Conservation (phyloP, 2,888 invertebrate genomes). For the Ophioninae sp. region DNA sequence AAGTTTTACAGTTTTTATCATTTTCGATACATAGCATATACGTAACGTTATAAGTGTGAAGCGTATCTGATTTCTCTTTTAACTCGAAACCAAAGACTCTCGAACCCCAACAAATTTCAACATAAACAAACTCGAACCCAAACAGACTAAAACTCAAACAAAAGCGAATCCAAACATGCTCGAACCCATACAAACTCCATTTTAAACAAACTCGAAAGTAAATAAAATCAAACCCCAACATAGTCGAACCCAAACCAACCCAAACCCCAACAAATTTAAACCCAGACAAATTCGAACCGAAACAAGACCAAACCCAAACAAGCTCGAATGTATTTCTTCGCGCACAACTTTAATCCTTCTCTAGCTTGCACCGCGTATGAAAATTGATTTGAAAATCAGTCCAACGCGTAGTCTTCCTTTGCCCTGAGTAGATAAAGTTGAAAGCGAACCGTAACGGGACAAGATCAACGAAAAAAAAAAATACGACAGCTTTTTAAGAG, state of each 20-base stretch:
- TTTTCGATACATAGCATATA: constrained; percentile 35
- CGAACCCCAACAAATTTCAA: too few species aligned
- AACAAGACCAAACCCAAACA: too few species aligned
- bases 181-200: too few species aligned
- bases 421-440: constrained; percentile 14
- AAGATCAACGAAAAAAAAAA: neutral
- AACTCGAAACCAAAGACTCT: too few species aligned
- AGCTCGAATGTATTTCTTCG: constrained; percentile 24
- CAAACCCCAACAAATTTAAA: too few species aligned
- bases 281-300: too few species aligned
- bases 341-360: constrained; percentile 25
- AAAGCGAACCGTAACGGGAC: constrained; percentile 8
- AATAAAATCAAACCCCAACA: too few species aligned
- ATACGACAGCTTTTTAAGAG: constrained; percentile 34
- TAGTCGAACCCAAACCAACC: too few species aligned
- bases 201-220: too few species aligned
- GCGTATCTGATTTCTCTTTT: constrained; percentile 46
- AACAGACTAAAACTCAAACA: too few species aligned
- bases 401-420: constrained; percentile 55
- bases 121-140: too few species aligned
- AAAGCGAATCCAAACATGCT: too few species aligned
- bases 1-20: constrained; percentile 40
- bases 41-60: constrained; percentile 16
- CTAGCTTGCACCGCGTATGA: constrained; percentile 49
- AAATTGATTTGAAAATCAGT: constrained; percentile 25